Percentiles rank a stretch among this genome's conserved stretches.
phyloP scores from a whole-genome alignment of 2,888 invertebrate species.

The Trichacis sp. region DNA sequence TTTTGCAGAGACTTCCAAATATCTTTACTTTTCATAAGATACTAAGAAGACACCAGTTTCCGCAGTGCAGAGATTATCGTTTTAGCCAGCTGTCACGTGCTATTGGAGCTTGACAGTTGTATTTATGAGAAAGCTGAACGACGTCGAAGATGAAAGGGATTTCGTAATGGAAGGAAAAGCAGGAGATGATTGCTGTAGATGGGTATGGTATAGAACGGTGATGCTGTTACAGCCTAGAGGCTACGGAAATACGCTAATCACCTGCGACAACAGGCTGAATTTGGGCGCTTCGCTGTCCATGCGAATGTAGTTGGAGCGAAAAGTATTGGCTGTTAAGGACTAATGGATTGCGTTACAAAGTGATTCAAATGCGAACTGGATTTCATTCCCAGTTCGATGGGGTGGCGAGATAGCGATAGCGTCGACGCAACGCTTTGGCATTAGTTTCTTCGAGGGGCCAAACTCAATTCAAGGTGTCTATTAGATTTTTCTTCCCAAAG shows the following conservation, averaged over 20 bases:
- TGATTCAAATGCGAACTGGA: slow-evolving; percentile 68
- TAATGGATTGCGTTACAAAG: slow-evolving; percentile 68
- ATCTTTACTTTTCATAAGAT: too few relatives aligned
- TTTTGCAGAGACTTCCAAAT: too few relatives aligned
- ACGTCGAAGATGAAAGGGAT: slow-evolving; percentile 52
- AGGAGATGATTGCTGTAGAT: slow-evolving; percentile 22
- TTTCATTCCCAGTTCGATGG: slow-evolving; percentile 59
- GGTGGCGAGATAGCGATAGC: slow-evolving; percentile 53
- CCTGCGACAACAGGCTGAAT: slow-evolving; percentile 49
- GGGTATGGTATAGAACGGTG: slow-evolving; percentile 34
- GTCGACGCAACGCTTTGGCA: slow-evolving; percentile 46
- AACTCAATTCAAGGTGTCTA: slow-evolving; percentile 58
- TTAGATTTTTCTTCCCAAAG: slow-evolving; percentile 62
- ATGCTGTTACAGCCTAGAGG: slow-evolving; percentile 4
- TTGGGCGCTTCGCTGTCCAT: slow-evolving; percentile 8
- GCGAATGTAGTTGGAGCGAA: slow-evolving; percentile 23
- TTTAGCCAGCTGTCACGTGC: slow-evolving; percentile 48
- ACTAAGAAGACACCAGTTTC: too few relatives aligned
- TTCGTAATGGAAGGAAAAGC: slow-evolving; percentile 41
- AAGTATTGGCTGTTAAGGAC: slow-evolving; percentile 66
- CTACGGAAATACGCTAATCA: slow-evolving; percentile 50
- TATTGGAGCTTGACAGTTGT: slow-evolving; percentile 33
- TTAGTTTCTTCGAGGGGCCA: slow-evolving; percentile 55
- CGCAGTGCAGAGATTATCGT: slow-evolving; percentile 53
- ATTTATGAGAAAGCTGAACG: slow-evolving; percentile 34